Evolutionary conservation across 2,888 invertebrate genomes (phyloP), one percentile per base, ranked within the genome.

Genomic region (Drosophila barbarae): DNA sequence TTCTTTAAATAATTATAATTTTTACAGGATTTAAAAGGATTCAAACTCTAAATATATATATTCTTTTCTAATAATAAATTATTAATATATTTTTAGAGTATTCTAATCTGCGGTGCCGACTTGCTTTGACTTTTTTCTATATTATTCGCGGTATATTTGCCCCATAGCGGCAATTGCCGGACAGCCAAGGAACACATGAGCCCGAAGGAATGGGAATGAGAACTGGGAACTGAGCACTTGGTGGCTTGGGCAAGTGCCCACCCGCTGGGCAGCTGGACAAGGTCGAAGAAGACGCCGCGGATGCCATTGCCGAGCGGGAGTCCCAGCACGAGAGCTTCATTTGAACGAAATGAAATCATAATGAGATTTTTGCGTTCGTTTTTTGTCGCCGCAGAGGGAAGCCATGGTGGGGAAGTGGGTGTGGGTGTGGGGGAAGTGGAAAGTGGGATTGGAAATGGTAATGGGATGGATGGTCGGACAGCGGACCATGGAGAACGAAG

Each of bases 291-390:
- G 46, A 42, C 57, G 26, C 47, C 30, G 55, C 55, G 56, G 32
- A 35, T 51, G 61, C 46, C 66, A 53, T 53, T 57, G 57, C 56
- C 15, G 28, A 21, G 54, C 42, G 23, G 21, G 39, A 69, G 68
- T 75, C 80, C 77, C 82, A 71, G 75, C 79, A 71, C 75, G 72
- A 78, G 80, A 69, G 80, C 76, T 84, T 82, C 81, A 82, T 82
- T 82, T 82, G 78, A 81, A 84, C 85, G 79, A 85, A 82, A 82
- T 82, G 82, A 82, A 82, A 82, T 82, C 82, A 85, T 82, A 82
- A 82, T 82, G 82, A 82, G 82, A 82, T 82, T 82, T 85, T 75
- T 84, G 78, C 83, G 83, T 79, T 79, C 72, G 69, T 58, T 72
- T 79, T 78, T 70, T 71, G 71, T 69, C 78, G 75, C 64, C 71